Conservation (phyloP, 2,113 vertebrate species). For the Anhinga anhinga region DNA sequence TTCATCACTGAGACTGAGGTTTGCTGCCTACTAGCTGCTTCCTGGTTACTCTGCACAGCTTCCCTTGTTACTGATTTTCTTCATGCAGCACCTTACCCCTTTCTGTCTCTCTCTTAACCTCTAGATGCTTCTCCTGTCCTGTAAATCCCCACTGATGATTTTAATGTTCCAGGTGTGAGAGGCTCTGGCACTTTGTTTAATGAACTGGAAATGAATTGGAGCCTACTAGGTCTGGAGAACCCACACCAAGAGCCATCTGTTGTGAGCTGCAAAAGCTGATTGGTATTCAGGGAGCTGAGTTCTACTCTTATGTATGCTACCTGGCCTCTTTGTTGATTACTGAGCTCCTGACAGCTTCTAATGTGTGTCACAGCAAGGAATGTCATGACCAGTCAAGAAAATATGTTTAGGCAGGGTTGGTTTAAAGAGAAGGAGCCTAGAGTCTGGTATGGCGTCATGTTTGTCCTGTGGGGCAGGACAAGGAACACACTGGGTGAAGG, state of each 20-base stretch:
- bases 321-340: not conserved
- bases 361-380: not conserved
- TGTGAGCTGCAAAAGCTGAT: not conserved
- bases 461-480: not conserved
- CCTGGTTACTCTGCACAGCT: not conserved
- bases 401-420: not conserved
- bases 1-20: not conserved
- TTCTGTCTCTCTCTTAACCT: not conserved
- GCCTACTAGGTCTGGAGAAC: not conserved
- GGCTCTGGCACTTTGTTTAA: not conserved
- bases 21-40: not conserved
- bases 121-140: not conserved
- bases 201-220: not conserved
- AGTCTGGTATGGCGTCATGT: not conserved
- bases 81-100: not conserved
- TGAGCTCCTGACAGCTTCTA: conserved; percentile 17
- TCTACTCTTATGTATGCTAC: not conserved
- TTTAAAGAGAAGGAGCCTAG: not conserved
- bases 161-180: not conserved
- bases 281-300: not conserved
- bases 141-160: not conserved
- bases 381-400: not conserved
- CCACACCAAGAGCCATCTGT: conserved; percentile 1
- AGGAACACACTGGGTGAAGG: not conserved
- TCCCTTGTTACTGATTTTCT: not conserved